These are phyloP conservation scores for Gallinago nigripennis DNA, from an alignment of 2,797 vertebrate species.

Conservation along the genomic window DNA sequence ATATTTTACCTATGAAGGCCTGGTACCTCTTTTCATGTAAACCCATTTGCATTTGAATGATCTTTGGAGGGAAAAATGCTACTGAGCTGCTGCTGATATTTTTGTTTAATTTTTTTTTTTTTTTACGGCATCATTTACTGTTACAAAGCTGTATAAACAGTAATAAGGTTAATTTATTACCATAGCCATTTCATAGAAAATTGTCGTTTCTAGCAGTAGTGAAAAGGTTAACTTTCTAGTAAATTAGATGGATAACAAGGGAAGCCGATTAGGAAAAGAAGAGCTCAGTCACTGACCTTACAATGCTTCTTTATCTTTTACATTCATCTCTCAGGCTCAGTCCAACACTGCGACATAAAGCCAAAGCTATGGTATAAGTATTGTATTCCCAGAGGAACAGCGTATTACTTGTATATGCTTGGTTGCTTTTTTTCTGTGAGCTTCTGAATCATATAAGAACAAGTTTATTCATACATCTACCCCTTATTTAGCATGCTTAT, in stretches of 20 bases:
- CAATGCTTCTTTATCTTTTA: conserved; percentile 46
- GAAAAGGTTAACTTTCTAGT: conserved; percentile 57
- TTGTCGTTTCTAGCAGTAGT: not conserved
- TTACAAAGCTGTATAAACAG: not conserved
- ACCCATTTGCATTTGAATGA: not conserved
- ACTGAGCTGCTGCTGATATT: not conserved
- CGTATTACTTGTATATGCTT: conserved; percentile 50
- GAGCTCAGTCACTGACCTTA: conserved; percentile 51
- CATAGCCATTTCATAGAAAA: not conserved
- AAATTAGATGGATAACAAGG: conserved; percentile 40
- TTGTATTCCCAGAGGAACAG: conserved; percentile 42
- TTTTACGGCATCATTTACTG: not conserved
- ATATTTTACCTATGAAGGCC: conserved; percentile 9
- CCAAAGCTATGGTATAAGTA: conserved; percentile 49
- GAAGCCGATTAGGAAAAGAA: conserved; percentile 46
- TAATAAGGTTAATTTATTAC: not conserved
- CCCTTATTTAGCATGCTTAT: conserved; percentile 44
- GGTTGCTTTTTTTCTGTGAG: conserved; percentile 42
- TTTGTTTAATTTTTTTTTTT: not conserved
- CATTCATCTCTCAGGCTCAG: conserved; percentile 42
- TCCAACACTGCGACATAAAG: conserved; percentile 41
- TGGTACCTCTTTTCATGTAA: not conserved
- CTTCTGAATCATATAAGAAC: conserved; percentile 54
- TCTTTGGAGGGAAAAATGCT: not conserved
- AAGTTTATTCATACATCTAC: conserved; percentile 53